Conservation (phyloP, 2,888 invertebrate species). For the Protonemura montana region DNA sequence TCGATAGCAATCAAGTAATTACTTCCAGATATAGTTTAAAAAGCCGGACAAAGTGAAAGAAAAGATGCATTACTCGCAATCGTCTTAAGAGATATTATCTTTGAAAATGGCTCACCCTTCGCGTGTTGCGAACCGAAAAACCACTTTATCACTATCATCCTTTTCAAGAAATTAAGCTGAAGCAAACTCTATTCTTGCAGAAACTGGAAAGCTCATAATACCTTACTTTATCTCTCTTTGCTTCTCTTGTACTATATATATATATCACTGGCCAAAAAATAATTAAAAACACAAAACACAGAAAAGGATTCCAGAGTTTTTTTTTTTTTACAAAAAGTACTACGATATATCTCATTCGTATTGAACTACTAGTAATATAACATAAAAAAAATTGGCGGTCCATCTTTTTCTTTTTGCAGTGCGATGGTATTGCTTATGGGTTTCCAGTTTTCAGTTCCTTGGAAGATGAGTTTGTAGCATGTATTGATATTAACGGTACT, state of each 20-base stretch:
- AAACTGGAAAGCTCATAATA: not conserved
- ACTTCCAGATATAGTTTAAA: too few relatives aligned
- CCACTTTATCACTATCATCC: constrained; percentile 7
- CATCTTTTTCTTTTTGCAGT: not conserved
- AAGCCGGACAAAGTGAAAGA: not conserved
- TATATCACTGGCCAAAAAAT: not conserved
- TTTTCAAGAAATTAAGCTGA: not conserved
- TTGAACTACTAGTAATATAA: not conserved
- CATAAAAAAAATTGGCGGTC: not conserved
- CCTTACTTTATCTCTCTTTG: not conserved
- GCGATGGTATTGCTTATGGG: not conserved
- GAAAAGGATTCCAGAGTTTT: not conserved
- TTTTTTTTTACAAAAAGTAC: not conserved
- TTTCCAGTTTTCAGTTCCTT: not conserved
- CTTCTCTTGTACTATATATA: not conserved
- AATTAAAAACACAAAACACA: not conserved
- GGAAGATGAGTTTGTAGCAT: not conserved
- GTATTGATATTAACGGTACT: not conserved
- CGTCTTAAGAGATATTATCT: not conserved
- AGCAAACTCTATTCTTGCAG: not conserved
- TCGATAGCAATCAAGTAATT: too few relatives aligned
- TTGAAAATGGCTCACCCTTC: not conserved
- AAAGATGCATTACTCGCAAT: not conserved
- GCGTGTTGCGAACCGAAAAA: not conserved
- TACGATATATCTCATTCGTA: not conserved